Conservation (phyloP, 2,888 invertebrate genomes). For the Andrena camellia region DNA sequence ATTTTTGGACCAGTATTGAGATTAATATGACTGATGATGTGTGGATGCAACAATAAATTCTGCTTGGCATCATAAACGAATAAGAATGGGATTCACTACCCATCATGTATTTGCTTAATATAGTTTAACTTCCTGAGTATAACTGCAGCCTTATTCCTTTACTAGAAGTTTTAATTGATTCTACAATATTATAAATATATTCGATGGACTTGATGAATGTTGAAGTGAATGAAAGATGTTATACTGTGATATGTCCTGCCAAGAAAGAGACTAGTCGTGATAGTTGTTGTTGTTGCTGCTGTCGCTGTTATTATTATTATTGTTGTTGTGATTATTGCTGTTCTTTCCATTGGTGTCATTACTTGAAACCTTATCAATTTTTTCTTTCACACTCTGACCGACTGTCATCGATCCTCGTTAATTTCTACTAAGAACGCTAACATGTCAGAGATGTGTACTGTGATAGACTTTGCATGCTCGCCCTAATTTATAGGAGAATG, state of each 20-base stretch:
- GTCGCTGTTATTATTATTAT: conserved; percentile 66
- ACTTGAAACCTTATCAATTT: conserved; percentile 39
- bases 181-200: conserved; percentile 7
- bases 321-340: conserved; percentile 59
- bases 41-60: conserved; percentile 8
- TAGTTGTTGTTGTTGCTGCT: conserved; percentile 77
- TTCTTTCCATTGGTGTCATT: conserved; percentile 59
- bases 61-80: not conserved
- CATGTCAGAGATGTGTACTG: conserved; percentile 54
- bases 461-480: conserved; percentile 44
- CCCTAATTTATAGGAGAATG: conserved; percentile 5
- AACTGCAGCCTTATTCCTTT: conserved; percentile 1
- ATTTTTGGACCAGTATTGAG: not conserved
- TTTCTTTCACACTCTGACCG: conserved; percentile 48
- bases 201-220: conserved; percentile 49
- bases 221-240: conserved; percentile 58
- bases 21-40: not conserved
- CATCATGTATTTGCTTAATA: conserved; percentile 37
- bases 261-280: conserved; percentile 61
- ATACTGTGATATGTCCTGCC: conserved; percentile 56
- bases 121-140: conserved; percentile 12
- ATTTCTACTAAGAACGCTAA: conserved; percentile 54
- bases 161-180: conserved; percentile 9
- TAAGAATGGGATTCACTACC: conserved; percentile 23
- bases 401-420: conserved; percentile 43